Conservation (phyloP, 1,140 invertebrate species). For the Drosophila tsacasi region DNA sequence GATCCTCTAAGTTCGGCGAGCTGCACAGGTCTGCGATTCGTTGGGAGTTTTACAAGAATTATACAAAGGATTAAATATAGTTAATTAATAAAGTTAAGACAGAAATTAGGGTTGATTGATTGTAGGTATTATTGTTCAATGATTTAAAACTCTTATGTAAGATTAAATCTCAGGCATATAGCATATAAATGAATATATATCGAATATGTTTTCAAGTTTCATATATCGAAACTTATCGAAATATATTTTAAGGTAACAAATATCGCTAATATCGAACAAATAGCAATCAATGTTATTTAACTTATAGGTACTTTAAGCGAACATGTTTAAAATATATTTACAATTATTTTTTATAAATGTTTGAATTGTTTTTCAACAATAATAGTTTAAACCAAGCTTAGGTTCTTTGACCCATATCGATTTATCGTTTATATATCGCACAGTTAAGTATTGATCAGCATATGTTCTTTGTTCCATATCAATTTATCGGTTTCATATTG, state of each 20-base stretch:
- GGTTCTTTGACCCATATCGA: neutral
- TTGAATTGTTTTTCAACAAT: neutral
- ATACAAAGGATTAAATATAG: constrained; percentile 19
- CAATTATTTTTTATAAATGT: neutral
- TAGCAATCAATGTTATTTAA: neutral
- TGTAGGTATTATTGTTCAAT: neutral
- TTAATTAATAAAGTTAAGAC: neutral
- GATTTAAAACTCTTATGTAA: too few relatives aligned
- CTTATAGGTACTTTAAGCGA: neutral
- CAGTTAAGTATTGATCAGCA: neutral
- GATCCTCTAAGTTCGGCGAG: constrained; percentile 75
- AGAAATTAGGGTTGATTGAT: neutral
- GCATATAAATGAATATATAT: neutral
- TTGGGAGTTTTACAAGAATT: constrained; percentile 11
- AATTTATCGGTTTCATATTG: neutral
- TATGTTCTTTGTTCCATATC: neutral
- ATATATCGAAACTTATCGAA: neutral
- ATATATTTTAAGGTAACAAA: neutral
- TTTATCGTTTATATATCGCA: neutral
- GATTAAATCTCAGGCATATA: too few relatives aligned
- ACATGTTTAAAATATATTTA: neutral
- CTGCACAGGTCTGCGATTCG: constrained; percentile 66
- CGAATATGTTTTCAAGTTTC: neutral
- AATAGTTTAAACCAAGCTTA: neutral
- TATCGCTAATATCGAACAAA: neutral